A percentile compares a stretch with the other conserved stretches of the same genome.
These are phyloP conservation scores for Phyllostomus hastatus DNA, from an alignment of 2,113 vertebrate genomes.

Conservation along the genomic window DNA sequence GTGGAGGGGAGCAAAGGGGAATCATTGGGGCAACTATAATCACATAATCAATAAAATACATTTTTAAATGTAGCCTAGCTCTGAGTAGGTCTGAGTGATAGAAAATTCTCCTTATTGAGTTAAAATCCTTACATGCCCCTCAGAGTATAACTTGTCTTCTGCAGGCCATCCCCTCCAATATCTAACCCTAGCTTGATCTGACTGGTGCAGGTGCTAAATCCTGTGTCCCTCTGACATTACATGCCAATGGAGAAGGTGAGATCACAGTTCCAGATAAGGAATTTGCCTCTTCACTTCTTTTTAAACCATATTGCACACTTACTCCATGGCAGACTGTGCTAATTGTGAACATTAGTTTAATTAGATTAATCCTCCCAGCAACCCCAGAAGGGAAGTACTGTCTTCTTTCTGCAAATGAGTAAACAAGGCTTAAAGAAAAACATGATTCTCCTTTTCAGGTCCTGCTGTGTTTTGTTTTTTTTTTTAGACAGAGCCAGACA, in stretches of 20 bases:
- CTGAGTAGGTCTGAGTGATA: not conserved
- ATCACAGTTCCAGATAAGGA: not conserved
- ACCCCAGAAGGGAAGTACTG: not conserved
- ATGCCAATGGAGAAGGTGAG: not conserved
- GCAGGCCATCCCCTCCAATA: not conserved
- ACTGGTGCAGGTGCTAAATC: not conserved
- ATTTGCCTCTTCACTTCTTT: not conserved
- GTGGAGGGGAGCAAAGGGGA: too few relatives aligned
- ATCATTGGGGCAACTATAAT: too few relatives aligned
- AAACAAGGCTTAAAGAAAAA: not conserved
- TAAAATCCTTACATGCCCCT: not conserved
- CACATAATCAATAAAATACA: too few relatives aligned
- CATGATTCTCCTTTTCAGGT: not conserved
- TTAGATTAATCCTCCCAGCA: not conserved
- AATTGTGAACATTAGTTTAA: conserved; percentile 22
- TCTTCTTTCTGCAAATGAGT: not conserved
- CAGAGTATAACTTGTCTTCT: not conserved
- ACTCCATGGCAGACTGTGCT: not conserved
- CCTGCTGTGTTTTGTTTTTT: not conserved
- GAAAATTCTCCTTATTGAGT: not conserved
- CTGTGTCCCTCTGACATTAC: not conserved
- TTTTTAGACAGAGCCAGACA: not conserved
- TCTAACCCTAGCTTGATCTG: not conserved
- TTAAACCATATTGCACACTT: not conserved
- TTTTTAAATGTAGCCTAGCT: not conserved